A percentile compares a stretch with the other conserved stretches of the same genome.
phyloP scores from a whole-genome alignment of 2,113 vertebrate species.

The Opisthocomus hoazin region DNA sequence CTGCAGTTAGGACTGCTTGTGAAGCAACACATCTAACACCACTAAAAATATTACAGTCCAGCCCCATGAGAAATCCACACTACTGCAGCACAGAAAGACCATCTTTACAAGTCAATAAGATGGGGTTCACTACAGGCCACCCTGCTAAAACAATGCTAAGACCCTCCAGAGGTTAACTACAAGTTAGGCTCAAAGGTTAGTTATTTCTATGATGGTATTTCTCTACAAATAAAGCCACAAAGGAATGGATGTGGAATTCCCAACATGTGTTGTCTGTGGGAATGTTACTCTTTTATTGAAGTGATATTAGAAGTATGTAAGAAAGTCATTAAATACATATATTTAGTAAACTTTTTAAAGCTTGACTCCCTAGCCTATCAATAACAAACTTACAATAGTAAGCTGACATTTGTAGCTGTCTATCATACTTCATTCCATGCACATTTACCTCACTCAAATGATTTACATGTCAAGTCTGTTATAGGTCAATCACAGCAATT shows the following conservation, averaged over 20 bases:
- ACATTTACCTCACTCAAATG: not conserved
- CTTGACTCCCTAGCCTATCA: not conserved
- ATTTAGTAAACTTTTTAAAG: slow-evolving; percentile 5
- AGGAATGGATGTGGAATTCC: slow-evolving; percentile 27
- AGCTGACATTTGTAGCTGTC: not conserved
- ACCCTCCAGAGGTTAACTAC: slow-evolving; percentile 18
- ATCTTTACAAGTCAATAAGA: not conserved
- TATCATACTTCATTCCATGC: not conserved
- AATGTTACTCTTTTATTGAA: slow-evolving; percentile 16
- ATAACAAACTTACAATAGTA: not conserved
- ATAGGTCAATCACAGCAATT: not conserved
- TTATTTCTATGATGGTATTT: not conserved
- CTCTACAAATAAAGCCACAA: slow-evolving; percentile 7
- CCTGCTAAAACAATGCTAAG: slow-evolving; percentile 13
- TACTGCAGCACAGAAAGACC: not conserved
- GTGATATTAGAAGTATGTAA: not conserved
- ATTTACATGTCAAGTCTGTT: not conserved
- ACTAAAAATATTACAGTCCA: not conserved
- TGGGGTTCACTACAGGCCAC: slow-evolving; percentile 21
- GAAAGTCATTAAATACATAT: not conserved
- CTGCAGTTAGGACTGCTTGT: not conserved
- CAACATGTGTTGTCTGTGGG: not conserved
- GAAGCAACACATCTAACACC: not conserved
- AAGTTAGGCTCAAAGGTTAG: slow-evolving; percentile 39
- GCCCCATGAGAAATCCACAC: not conserved